phyloP scores from a whole-genome alignment of 2,888 invertebrate species.

The Abrostola tripartita region DNA sequence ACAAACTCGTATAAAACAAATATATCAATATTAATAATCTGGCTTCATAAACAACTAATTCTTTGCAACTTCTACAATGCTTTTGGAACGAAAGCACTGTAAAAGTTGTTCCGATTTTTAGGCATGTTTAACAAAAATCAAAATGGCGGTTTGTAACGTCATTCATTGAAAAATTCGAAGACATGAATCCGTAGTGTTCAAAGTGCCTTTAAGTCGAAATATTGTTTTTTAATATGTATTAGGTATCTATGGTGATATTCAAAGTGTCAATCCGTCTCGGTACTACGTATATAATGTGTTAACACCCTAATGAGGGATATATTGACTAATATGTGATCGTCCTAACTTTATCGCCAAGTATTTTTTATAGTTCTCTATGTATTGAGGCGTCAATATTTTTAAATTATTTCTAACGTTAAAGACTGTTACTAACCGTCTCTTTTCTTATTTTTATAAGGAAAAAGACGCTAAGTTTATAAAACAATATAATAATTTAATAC shows the following conservation, averaged over 20 bases:
- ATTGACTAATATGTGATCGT: slow-evolving; percentile 66
- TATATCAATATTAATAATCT: neutral
- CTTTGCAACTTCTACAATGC: slow-evolving; percentile 51
- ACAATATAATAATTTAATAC: slow-evolving; percentile 1
- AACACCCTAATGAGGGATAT: slow-evolving; percentile 75
- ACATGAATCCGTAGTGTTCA: neutral
- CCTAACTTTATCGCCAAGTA: slow-evolving; percentile 66
- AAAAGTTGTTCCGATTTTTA: slow-evolving; percentile 56
- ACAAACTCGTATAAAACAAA: neutral
- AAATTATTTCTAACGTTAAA: neutral
- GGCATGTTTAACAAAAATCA: slow-evolving; percentile 14
- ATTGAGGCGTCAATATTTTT: slow-evolving; percentile 10
- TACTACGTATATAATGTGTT: slow-evolving; percentile 70
- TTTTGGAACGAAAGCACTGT: slow-evolving; percentile 55
- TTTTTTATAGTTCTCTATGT: slow-evolving; percentile 39
- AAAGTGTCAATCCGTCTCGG: slow-evolving; percentile 86
- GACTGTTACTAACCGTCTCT: neutral
- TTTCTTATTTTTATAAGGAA: slow-evolving; percentile 1
- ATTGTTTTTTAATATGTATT: slow-evolving; percentile 51
- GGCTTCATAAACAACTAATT: slow-evolving; percentile 55
- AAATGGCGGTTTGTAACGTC: neutral
- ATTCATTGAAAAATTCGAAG: too few species aligned
- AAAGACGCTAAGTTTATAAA: neutral
- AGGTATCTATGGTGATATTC: slow-evolving; percentile 72
- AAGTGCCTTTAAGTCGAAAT: slow-evolving; percentile 45